Conservation (phyloP, 2,113 vertebrate genomes). For the Stegastes partitus region DNA sequence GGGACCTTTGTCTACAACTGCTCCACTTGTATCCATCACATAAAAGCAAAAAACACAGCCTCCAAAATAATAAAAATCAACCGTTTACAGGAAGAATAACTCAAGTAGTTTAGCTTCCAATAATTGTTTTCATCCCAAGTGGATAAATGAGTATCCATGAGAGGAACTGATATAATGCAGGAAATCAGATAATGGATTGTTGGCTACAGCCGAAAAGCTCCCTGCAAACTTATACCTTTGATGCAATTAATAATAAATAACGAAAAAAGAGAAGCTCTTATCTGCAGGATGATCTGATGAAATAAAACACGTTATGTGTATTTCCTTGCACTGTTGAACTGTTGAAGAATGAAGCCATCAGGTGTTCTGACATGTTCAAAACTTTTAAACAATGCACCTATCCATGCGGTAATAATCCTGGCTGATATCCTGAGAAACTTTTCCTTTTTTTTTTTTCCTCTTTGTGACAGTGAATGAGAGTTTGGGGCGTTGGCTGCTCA, state of each 20-base stretch:
- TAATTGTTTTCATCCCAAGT: slow-evolving; percentile 24
- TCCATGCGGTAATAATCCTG: slow-evolving; percentile 4
- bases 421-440: not conserved
- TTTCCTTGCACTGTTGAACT: slow-evolving; percentile 30
- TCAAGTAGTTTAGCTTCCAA: slow-evolving; percentile 14
- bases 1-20: no score
- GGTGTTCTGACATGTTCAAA: slow-evolving; percentile 6
- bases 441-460: slow-evolving; percentile 21
- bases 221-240: slow-evolving; percentile 32
- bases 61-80: not conserved
- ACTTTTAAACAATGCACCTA: slow-evolving; percentile 1
- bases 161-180: slow-evolving; percentile 33
- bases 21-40: not conserved
- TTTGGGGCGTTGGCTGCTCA: slow-evolving; percentile 47
- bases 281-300: slow-evolving; percentile 18
- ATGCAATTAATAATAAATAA: slow-evolving; percentile 60
- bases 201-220: slow-evolving; percentile 24
- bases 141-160: slow-evolving; percentile 28
- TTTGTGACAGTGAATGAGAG: slow-evolving; percentile 49
- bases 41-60: not conserved
- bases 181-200: slow-evolving; percentile 52
- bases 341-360: slow-evolving; percentile 1
- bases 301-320: slow-evolving; percentile 25
- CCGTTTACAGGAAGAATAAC: not conserved
- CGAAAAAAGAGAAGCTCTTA: slow-evolving; percentile 52